A percentile compares a stretch with the other conserved stretches of the same genome.
Evolutionary conservation across 2,797 vertebrate genomes (phyloP).

Genomic region (Paratrypauchen microcephalus): DNA sequence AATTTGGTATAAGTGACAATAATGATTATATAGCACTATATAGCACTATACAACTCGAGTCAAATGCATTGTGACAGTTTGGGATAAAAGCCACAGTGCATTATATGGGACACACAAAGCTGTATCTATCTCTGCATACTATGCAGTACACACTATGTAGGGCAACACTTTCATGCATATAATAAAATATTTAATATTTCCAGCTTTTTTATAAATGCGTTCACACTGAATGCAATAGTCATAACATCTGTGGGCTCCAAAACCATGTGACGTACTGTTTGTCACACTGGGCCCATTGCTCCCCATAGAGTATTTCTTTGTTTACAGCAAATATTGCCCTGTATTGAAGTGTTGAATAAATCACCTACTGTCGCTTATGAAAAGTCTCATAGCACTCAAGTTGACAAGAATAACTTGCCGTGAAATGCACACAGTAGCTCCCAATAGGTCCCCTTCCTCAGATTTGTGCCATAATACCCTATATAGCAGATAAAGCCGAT

Average conservation of each 20-base stretch:
- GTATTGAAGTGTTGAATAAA: conserved; percentile 17
- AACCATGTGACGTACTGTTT: not conserved
- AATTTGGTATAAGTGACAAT: not conserved
- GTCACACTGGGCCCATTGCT: not conserved
- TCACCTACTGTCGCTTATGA: not conserved
- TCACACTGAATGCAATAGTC: not conserved
- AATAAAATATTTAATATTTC: not conserved
- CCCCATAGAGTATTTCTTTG: not conserved
- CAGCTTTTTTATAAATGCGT: not conserved
- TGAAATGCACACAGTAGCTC: conserved; percentile 23
- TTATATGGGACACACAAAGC: not conserved
- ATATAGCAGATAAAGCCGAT: conserved; percentile 62
- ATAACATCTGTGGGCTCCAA: not conserved
- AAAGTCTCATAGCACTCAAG: conserved; percentile 6
- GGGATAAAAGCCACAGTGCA: not conserved
- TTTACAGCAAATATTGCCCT: conserved; percentile 25
- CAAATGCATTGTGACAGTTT: not conserved
- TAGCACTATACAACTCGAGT: not conserved
- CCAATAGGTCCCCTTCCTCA: conserved; percentile 25
- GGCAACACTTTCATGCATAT: not conserved
- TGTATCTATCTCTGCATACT: not conserved
- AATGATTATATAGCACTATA: not conserved
- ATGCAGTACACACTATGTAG: not conserved
- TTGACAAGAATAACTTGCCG: conserved; percentile 25
- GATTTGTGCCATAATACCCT: conserved; percentile 56